Percentiles rank a stretch among this genome's conserved stretches.
Conservation (phyloP, 2,888 invertebrate genomes). For the Aleiodes testaceus region DNA sequence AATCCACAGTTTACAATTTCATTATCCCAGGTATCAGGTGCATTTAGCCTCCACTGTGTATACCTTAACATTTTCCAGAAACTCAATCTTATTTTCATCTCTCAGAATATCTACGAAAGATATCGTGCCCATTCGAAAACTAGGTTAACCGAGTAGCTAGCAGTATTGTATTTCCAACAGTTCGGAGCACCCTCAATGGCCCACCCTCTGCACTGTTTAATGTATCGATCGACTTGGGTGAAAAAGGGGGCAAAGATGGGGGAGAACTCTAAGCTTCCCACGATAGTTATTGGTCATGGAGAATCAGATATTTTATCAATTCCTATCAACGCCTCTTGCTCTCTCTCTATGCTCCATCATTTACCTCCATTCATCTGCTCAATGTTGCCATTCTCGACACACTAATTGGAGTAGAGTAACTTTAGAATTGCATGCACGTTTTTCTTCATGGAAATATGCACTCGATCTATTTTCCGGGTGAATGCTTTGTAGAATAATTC, state of each 20-base stretch:
- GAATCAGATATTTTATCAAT: constrained; percentile 31
- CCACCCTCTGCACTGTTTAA: background rate
- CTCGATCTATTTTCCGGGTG: too few relatives aligned
- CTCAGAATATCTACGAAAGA: constrained; percentile 6
- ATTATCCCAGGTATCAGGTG: constrained; percentile 3
- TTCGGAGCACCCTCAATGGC: constrained; percentile 1
- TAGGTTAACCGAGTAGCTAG: constrained; percentile 16
- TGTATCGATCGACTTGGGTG: constrained; percentile 20
- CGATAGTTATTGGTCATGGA: background rate
- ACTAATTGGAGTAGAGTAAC: too few relatives aligned
- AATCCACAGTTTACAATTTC: constrained; percentile 28
- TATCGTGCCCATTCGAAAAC: background rate
- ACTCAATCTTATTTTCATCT: constrained; percentile 24
- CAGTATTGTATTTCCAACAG: constrained; percentile 10
- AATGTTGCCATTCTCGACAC: too few relatives aligned
- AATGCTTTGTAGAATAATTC: background rate
- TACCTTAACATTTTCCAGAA: background rate
- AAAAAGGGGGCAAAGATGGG: constrained; percentile 1
- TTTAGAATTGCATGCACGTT: too few relatives aligned
- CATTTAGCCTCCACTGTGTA: too few relatives aligned
- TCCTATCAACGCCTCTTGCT: constrained; percentile 1
- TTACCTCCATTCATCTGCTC: too few relatives aligned
- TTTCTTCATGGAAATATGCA: too few relatives aligned
- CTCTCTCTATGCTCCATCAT: background rate
- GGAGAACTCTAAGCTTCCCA: background rate